phyloP scores from a whole-genome alignment of 1,140 invertebrate genomes.

The Drosophila guanche region DNA sequence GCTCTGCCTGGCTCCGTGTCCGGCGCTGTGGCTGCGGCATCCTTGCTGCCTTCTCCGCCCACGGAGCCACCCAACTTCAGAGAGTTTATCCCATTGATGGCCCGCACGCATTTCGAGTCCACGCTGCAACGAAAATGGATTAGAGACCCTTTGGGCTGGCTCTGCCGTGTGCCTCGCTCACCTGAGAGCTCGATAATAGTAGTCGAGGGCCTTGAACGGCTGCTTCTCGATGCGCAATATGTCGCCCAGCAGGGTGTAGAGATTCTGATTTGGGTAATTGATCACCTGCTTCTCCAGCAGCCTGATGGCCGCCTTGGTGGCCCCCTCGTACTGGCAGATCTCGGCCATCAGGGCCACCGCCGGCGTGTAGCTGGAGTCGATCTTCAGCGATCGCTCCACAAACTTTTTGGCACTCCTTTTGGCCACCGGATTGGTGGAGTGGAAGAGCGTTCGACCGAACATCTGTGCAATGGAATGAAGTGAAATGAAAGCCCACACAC shows the following conservation, averaged over 20 bases:
- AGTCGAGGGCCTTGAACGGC: conserved; percentile 65
- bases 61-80: conserved; percentile 38
- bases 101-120: conserved; percentile 58
- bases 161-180: conserved; percentile 6
- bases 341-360: conserved; percentile 67
- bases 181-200: conserved; percentile 69
- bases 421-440: conserved; percentile 28
- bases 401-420: conserved; percentile 64
- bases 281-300: conserved; percentile 69
- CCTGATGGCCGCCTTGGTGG: conserved; percentile 45
- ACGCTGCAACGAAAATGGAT: conserved; percentile 36
- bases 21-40: neutral
- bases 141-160: too few relatives aligned
- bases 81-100: conserved; percentile 62
- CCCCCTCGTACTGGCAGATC: conserved; percentile 59
- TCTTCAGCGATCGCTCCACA: conserved; percentile 62
- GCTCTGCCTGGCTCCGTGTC: too few relatives aligned
- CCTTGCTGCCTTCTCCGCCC: neutral
- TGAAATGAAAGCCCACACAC: neutral
- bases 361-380: conserved; percentile 71
- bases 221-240: conserved; percentile 57
- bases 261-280: conserved; percentile 55
- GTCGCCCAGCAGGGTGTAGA: conserved; percentile 69
- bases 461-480: conserved; percentile 33
- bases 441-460: conserved; percentile 63